These are phyloP conservation scores for Yoshiicerus persimilis DNA, from an alignment of 1,140 invertebrate species.

Conservation along the genomic window DNA sequence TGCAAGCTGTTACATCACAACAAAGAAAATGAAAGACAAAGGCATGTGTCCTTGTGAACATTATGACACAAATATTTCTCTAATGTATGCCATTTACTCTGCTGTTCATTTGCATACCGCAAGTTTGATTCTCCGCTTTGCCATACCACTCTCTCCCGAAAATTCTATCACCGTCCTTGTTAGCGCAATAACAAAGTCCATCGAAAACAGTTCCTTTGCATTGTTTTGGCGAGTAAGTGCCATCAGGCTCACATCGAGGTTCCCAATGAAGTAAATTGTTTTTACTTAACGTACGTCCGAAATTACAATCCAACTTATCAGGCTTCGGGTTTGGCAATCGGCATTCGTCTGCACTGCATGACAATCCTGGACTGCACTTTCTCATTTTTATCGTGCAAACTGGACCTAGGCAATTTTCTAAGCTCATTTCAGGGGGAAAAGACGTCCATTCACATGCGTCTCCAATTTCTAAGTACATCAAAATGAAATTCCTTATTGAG, in stretches of 20 bases:
- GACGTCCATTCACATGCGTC: background rate
- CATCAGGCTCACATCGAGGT: conserved; percentile 37
- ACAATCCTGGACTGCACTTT: background rate
- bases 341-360: background rate
- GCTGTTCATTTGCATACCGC: conserved; percentile 32
- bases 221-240: conserved; percentile 37
- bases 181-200: conserved; percentile 43
- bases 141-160: conserved; percentile 34
- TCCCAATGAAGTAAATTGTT: conserved; percentile 31
- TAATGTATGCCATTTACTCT: too few species aligned
- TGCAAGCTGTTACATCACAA: conserved; percentile 42
- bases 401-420: background rate
- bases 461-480: background rate
- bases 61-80: background rate
- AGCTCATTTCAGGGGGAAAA: background rate
- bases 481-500: background rate
- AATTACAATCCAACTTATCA: background rate
- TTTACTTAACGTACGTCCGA: background rate
- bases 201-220: conserved; percentile 40
- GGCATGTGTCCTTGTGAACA: background rate
- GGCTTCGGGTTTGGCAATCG: background rate
- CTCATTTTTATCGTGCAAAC: conserved; percentile 19
- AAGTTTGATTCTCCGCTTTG: conserved; percentile 30
- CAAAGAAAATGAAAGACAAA: background rate
- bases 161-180: conserved; percentile 34